phyloP scores from a whole-genome alignment of 2,888 invertebrate species.

The Leptinotarsa tumamoca region DNA sequence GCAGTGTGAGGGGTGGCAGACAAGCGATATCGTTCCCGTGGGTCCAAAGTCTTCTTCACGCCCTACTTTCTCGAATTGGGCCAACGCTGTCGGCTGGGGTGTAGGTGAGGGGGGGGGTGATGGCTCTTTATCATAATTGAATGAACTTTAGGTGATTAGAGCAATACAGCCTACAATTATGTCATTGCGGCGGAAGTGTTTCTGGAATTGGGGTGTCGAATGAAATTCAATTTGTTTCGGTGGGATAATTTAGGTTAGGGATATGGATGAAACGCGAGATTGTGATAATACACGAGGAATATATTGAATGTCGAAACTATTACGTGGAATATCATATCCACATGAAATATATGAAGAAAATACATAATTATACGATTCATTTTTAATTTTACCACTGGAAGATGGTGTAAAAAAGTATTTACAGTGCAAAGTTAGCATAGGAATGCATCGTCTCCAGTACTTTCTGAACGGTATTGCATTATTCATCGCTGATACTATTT shows the following conservation, averaged over 20 bases:
- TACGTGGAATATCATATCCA: too few species aligned
- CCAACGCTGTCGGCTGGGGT: slow-evolving; percentile 10
- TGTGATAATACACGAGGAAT: too few species aligned
- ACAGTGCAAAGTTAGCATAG: too few species aligned
- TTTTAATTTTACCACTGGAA: too few species aligned
- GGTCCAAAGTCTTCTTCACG: slow-evolving; percentile 33
- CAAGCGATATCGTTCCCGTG: slow-evolving; percentile 30
- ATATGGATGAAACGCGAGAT: background rate
- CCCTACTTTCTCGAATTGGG: slow-evolving; percentile 40
- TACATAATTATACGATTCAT: too few species aligned
- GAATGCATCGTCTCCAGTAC: too few species aligned
- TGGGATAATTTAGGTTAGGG: background rate
- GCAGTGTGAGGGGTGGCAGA: background rate
- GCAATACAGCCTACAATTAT: slow-evolving; percentile 27
- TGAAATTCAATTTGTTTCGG: slow-evolving; percentile 11
- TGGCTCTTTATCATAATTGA: slow-evolving; percentile 33
- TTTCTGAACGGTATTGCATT: too few species aligned
- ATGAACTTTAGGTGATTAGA: slow-evolving; percentile 30
- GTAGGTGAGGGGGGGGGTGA: background rate
- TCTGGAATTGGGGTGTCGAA: slow-evolving; percentile 14
- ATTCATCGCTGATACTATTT: too few species aligned
- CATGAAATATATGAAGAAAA: too few species aligned
- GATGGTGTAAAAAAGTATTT: too few species aligned
- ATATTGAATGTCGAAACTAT: too few species aligned
- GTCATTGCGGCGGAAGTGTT: slow-evolving; percentile 29